Evolutionary conservation across 1,140 invertebrate species (phyloP), one percentile per base, ranked within the genome.

Genomic region (Zaprionus nigranus): DNA sequence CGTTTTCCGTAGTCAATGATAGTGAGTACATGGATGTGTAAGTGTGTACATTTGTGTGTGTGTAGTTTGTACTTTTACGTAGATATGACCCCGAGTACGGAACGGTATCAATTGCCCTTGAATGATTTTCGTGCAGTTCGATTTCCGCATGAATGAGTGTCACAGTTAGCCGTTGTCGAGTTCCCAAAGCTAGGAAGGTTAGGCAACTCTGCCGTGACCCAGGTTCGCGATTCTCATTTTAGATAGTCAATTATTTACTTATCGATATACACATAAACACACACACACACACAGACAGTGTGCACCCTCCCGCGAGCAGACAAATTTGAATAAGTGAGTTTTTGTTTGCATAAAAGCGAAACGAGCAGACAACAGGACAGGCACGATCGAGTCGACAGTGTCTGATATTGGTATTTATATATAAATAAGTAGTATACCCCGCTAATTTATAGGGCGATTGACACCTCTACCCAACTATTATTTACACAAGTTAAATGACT

Each of bases 71-170:
- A 24, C 22, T 22, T 61, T 22, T 49, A 46, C 20, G 28, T 43
- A 20, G 34, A 54, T 49, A 54, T 70, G 72, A 71, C 67, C 73
- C 73, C 73, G 67, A 34, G 17, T 54, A 71, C 43, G 36, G 34
- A 75, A 71, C 73, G 67, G 67, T 75, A 75, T 46, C 56, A 51
- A 60, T 51, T 71, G 46, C 60, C 67, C 67, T 75, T 75, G 73
- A 63, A 49, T 61, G 36, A 49, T 64, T 63, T 57, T 56, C 57
- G 66, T 63, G 58, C 40, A 63, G 46, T 53, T 59, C 40, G 43
- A 74, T 74, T 84, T 90, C 81, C 85, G 85, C 85, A 77, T 88
- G 85, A 88, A 58, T 85, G 85, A 82, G 71, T 88, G 75, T 79
- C 75, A 70, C 68, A 75, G 71, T 69, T 81, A 79, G 72, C 38